phyloP scores from a whole-genome alignment of 2,797 vertebrate genomes.

The Perodicticus potto region DNA sequence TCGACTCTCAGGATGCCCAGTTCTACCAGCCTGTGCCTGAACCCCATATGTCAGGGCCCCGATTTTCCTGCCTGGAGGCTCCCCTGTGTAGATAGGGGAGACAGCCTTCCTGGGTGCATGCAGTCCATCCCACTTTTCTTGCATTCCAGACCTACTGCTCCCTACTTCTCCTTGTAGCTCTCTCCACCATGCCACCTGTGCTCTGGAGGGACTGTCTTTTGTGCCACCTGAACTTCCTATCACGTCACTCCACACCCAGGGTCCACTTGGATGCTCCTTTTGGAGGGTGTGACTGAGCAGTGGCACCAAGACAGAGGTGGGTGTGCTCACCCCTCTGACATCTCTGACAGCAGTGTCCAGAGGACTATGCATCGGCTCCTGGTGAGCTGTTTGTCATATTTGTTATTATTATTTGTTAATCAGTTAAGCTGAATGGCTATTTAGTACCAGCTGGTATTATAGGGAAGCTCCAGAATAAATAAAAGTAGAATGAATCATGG shows the following conservation, averaged over 20 bases:
- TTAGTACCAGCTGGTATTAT: background rate
- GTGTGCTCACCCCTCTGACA: no score
- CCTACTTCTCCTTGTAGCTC: background rate
- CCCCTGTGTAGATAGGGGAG: no score
- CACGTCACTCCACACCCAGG: no score
- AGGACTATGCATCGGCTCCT: background rate
- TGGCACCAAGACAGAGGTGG: background rate
- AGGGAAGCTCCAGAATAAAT: slow-evolving; percentile 36
- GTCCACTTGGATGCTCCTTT: background rate
- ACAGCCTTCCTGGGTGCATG: background rate
- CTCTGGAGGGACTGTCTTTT: background rate
- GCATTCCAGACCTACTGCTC: background rate
- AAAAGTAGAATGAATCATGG: background rate
- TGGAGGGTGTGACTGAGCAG: background rate
- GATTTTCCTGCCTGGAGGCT: background rate
- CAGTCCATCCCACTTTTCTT: accelerated
- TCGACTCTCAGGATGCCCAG: background rate
- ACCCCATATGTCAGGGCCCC: no score
- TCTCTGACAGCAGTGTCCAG: background rate
- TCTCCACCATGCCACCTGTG: background rate
- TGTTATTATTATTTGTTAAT: background rate
- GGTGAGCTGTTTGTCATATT: background rate
- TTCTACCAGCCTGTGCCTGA: background rate
- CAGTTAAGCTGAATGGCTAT: background rate
- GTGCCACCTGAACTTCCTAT: background rate